Conservation (phyloP, 2,113 vertebrate species). For the Myrmophylax atrothorax region DNA sequence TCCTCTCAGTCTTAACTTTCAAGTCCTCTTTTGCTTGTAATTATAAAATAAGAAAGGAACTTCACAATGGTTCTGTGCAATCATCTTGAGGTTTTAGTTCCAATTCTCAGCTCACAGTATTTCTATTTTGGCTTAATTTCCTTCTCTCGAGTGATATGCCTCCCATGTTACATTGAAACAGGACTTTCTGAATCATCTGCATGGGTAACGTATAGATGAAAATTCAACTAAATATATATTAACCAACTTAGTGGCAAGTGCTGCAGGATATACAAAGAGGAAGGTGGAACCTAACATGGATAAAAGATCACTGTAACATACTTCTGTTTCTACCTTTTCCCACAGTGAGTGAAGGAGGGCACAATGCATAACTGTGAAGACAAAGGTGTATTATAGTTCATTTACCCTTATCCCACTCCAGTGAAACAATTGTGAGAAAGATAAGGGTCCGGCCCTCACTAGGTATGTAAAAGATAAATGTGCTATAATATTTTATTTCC, state of each 20-base stretch:
- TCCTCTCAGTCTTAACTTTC: background rate
- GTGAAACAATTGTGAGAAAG: constrained; percentile 42
- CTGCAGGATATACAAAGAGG: background rate
- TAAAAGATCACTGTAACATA: background rate
- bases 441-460: constrained; percentile 29
- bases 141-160: background rate
- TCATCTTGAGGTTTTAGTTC: background rate
- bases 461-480: constrained; percentile 57
- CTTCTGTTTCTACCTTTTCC: constrained; percentile 6
- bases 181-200: background rate
- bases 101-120: background rate
- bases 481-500: background rate
- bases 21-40: background rate
- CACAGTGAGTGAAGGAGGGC: background rate
- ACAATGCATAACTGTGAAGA: background rate
- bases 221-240: background rate
- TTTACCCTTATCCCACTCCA: constrained; percentile 50
- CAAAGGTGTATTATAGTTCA: background rate
- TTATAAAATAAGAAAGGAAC: constrained; percentile 35
- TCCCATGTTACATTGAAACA: background rate
- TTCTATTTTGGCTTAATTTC: constrained; percentile 40
- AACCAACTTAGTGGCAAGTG: background rate
- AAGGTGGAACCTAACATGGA: background rate
- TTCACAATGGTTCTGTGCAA: background rate
- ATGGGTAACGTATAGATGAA: background rate